phyloP scores from a whole-genome alignment of 2,888 invertebrate genomes.

The Drosophila demipolita region DNA sequence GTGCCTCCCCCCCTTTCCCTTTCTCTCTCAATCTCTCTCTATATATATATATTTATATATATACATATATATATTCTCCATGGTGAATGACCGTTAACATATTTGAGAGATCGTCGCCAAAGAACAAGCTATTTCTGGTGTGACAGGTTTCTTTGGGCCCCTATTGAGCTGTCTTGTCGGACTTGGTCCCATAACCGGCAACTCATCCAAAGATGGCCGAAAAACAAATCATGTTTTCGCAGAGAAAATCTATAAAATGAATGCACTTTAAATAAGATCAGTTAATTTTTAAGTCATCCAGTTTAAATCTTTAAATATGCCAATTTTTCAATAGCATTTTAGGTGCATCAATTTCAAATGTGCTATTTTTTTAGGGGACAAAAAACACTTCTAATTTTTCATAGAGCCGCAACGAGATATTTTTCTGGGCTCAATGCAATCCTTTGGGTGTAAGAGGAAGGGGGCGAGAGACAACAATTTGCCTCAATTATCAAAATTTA shows the following conservation, averaged over 20 bases:
- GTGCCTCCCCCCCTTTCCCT: neutral
- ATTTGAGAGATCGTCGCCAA: slow-evolving; percentile 52
- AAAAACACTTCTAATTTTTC: neutral
- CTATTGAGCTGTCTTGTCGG: slow-evolving; percentile 28
- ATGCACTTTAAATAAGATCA: neutral
- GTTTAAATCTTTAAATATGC: neutral
- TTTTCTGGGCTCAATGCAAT: slow-evolving; percentile 7
- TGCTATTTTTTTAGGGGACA: neutral
- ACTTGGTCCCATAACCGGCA: slow-evolving; percentile 6
- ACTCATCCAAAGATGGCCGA: slow-evolving; percentile 22
- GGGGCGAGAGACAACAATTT: slow-evolving; percentile 31
- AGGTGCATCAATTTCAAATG: neutral
- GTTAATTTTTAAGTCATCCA: neutral
- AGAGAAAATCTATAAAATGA: neutral
- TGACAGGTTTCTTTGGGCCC: slow-evolving; percentile 52
- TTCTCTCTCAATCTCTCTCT: neutral
- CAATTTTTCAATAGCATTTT: neutral
- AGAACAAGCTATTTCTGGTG: slow-evolving; percentile 49
- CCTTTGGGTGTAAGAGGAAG: slow-evolving; percentile 10
- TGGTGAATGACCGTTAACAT: slow-evolving; percentile 77
- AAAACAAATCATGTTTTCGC: neutral
- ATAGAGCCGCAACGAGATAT: neutral
- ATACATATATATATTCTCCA: neutral
- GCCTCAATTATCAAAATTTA: slow-evolving; percentile 73
- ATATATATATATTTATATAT: too few relatives aligned